Conservation (phyloP, 2,888 invertebrate species). For the Hipparchia semele region DNA sequence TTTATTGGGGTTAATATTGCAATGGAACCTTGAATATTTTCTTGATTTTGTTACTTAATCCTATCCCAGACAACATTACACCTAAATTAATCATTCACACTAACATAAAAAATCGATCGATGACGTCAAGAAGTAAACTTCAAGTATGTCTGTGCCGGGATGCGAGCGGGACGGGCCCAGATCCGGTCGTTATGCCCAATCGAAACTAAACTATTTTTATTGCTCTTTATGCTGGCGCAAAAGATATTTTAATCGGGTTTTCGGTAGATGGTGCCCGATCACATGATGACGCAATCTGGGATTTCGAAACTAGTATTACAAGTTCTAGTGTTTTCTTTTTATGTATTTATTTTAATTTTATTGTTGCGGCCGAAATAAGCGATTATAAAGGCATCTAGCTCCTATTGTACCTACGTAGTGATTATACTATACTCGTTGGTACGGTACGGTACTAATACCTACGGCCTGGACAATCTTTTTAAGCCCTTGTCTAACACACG, state of each 20-base stretch:
- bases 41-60: not conserved
- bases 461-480: too few relatives aligned
- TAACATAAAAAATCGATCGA: slow-evolving; percentile 55
- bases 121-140: slow-evolving; percentile 76
- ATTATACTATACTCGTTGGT: too few relatives aligned
- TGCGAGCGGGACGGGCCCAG: slow-evolving; percentile 68
- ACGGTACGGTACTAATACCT: too few relatives aligned
- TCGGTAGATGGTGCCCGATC: slow-evolving; percentile 32
- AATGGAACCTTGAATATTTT: too few relatives aligned
- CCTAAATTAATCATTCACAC: slow-evolving; percentile 7
- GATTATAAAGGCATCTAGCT: not conserved
- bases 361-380: not conserved
- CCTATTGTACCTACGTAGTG: too few relatives aligned
- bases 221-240: slow-evolving; percentile 62
- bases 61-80: not conserved
- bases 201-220: slow-evolving; percentile 75
- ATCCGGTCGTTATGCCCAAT: slow-evolving; percentile 75
- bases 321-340: not conserved
- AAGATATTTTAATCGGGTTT: slow-evolving; percentile 49
- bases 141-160: slow-evolving; percentile 54
- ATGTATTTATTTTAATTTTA: not conserved
- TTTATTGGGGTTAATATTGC: too few relatives aligned
- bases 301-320: not conserved
- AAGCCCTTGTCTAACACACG: too few relatives aligned
- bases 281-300: slow-evolving; percentile 25